Evolutionary conservation across 2,888 invertebrate species (phyloP).

Genomic region (Cenopis cana): DNA sequence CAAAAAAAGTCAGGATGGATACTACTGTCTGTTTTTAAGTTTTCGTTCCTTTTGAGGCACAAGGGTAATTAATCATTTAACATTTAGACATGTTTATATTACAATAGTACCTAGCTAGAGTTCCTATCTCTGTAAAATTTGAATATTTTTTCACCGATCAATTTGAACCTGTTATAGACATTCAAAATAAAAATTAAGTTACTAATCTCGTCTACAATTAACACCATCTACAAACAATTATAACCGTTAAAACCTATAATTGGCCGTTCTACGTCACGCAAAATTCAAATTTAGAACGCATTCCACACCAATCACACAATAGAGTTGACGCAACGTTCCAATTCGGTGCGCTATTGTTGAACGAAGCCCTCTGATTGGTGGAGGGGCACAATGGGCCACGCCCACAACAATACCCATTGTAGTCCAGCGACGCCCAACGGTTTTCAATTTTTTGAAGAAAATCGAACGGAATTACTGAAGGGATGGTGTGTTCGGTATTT

Average conservation of each 20-base stretch:
- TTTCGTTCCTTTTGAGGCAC: no score
- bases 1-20: no score
- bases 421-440: constrained; percentile 70
- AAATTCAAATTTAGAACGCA: constrained; percentile 60
- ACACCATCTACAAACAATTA: constrained; percentile 4
- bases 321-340: constrained; percentile 74
- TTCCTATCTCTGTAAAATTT: background rate
- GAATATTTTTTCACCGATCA: background rate
- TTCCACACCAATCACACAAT: constrained; percentile 76
- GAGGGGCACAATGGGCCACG: constrained; percentile 80
- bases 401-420: constrained; percentile 82
- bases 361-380: constrained; percentile 70
- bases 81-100: background rate
- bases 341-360: constrained; percentile 83
- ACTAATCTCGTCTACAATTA: constrained; percentile 40
- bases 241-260: constrained; percentile 47
- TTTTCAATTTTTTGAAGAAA: constrained; percentile 44
- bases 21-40: no score
- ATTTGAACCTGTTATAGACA: background rate
- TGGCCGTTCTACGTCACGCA: constrained; percentile 49
- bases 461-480: background rate
- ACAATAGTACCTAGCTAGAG: background rate
- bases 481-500: constrained; percentile 37
- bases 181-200: background rate
- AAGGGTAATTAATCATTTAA: no score